Percentiles rank a stretch among this genome's conserved stretches.
These are phyloP conservation scores for Siphonodentalium dalli DNA, from an alignment of 2,888 invertebrate species.

Conservation along the genomic window DNA sequence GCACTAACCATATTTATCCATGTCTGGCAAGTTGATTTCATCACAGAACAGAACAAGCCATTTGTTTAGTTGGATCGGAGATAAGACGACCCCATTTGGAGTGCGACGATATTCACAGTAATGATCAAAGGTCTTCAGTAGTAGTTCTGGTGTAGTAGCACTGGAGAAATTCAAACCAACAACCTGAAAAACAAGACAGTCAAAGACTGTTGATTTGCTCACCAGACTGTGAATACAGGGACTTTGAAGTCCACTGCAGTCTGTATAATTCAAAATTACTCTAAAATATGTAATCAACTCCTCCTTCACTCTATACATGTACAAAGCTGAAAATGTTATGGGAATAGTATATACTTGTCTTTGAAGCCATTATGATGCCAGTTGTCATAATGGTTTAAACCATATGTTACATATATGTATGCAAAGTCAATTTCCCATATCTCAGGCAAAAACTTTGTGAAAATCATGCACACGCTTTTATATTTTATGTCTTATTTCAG, in stretches of 20 bases:
- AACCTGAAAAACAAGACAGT: conserved; percentile 72
- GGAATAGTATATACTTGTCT: no score
- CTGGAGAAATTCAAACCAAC: conserved; percentile 99
- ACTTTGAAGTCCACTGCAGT: not conserved
- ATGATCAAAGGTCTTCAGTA: conserved; percentile 98
- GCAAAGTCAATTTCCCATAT: no score
- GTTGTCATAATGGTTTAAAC: no score
- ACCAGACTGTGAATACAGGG: not conserved
- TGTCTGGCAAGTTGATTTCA: conserved; percentile 99
- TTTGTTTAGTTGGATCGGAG: conserved; percentile 92
- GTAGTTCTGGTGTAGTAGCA: conserved; percentile 96
- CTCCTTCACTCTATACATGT: no score
- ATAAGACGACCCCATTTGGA: conserved; percentile 94
- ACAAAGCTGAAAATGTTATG: no score
- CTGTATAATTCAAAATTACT: not conserved
- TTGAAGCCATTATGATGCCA: no score
- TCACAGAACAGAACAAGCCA: conserved; percentile 99
- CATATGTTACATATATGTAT: not conserved
- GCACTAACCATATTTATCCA: conserved; percentile 92
- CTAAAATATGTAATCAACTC: not conserved
- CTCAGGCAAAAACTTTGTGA: not conserved
- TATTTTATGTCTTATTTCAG: no score
- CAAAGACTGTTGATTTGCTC: no score
- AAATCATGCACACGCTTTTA: no score
- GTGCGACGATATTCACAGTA: conserved; percentile 99